These are phyloP conservation scores for Urocyon cinereoargenteus DNA, from an alignment of 2,797 vertebrate species.

Conservation along the genomic window DNA sequence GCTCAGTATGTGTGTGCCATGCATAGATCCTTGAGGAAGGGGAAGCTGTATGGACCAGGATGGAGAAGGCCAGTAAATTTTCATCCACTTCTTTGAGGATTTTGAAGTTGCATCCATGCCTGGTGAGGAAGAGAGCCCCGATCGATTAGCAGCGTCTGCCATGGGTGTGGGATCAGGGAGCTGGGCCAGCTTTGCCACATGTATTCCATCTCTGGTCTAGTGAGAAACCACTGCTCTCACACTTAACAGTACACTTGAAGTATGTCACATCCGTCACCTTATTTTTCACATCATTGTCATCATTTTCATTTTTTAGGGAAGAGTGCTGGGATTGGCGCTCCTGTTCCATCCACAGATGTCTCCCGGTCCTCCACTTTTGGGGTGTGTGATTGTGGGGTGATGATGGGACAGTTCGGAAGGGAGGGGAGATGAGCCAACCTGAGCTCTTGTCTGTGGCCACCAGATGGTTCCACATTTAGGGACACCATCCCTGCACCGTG, in stretches of 20 bases:
- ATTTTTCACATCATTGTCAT: neutral
- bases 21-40: neutral
- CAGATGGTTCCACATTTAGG: neutral
- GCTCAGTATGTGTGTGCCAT: fast-evolving
- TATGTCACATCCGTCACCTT: neutral
- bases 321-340: neutral
- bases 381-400: neutral
- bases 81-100: neutral
- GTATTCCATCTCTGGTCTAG: neutral
- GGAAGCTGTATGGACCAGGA: neutral
- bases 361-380: neutral
- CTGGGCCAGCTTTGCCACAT: neutral
- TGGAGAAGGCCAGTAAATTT: neutral
- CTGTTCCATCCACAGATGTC: neutral
- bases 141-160: fast-evolving
- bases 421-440: neutral
- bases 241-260: neutral
- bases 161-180: neutral
- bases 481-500: neutral
- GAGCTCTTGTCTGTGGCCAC: neutral
- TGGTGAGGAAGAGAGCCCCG: neutral
- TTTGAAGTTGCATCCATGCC: neutral
- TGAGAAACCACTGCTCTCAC: neutral
- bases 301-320: neutral
- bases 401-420: fast-evolving